A percentile compares a stretch with the other conserved stretches of the same genome.
These are phyloP conservation scores for Lates calcarifer DNA, from an alignment of 2,113 vertebrate genomes.

Conservation along the genomic window DNA sequence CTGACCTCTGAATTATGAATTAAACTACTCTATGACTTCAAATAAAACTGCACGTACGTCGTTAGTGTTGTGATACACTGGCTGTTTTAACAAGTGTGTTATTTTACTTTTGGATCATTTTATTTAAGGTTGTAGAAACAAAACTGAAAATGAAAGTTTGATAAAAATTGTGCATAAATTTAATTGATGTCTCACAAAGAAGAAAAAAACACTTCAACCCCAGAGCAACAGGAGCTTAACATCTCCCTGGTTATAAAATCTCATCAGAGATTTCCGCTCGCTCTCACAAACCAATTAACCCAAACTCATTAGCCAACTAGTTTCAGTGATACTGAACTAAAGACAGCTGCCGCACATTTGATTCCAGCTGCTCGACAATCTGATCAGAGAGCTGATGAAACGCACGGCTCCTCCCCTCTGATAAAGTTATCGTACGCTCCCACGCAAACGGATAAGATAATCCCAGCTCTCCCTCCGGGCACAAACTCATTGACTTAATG, in stretches of 20 bases:
- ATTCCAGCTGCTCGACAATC: constrained; percentile 7
- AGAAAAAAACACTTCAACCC: too few relatives aligned
- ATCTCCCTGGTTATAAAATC: not conserved
- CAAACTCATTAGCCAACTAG: constrained; percentile 30
- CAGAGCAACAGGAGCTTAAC: not conserved
- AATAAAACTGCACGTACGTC: not conserved
- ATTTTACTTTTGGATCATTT: too few relatives aligned
- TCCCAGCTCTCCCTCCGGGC: constrained; percentile 10
- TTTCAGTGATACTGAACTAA: not conserved
- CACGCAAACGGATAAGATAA: constrained; percentile 16
- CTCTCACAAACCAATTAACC: constrained; percentile 48
- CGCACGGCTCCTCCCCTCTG: constrained; percentile 27
- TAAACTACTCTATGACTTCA: not conserved
- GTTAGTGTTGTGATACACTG: too few relatives aligned
- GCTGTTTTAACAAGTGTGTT: too few relatives aligned
- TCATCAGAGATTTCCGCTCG: constrained; percentile 22
- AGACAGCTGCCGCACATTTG: constrained; percentile 4
- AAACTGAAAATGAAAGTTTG: not conserved
- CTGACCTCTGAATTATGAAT: not conserved
- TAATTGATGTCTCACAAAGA: not conserved
- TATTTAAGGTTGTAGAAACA: too few relatives aligned
- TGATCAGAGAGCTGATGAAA: constrained; percentile 26
- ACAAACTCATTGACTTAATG: constrained; percentile 1
- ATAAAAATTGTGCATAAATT: not conserved
- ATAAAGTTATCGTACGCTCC: not conserved